Percentiles rank a stretch among this genome's conserved stretches.
These are phyloP conservation scores for Ostrea edulis DNA, from an alignment of 1,140 invertebrate genomes.

Conservation along the genomic window DNA sequence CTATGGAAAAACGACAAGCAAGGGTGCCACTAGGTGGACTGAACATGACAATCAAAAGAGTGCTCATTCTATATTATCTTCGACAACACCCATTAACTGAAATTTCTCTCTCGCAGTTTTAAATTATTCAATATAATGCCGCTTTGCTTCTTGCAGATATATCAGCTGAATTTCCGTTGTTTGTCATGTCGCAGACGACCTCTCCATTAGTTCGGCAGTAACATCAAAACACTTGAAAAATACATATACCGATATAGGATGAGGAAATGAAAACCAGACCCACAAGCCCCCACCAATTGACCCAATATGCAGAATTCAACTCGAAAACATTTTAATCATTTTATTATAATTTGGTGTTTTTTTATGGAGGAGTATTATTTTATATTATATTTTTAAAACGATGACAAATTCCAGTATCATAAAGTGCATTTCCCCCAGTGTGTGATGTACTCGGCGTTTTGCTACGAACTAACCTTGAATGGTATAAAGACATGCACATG, in stretches of 20 bases:
- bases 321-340: not conserved
- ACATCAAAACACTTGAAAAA: conserved; percentile 25
- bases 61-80: not conserved
- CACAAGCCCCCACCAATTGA: not conserved
- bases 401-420: not conserved
- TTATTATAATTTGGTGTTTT: not conserved
- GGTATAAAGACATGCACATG: not conserved
- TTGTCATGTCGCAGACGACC: not conserved
- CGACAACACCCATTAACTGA: not conserved
- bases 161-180: not conserved
- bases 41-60: not conserved
- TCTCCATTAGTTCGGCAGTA: not conserved
- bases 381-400: not conserved
- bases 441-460: too few species aligned
- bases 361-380: not conserved
- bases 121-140: conserved; percentile 27
- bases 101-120: not conserved
- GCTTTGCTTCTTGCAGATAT: conserved; percentile 16
- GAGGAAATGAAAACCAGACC: conserved; percentile 21
- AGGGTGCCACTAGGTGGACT: not conserved
- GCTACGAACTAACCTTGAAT: not conserved
- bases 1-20: too few species aligned
- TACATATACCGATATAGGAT: conserved; percentile 4
- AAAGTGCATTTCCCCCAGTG: too few species aligned
- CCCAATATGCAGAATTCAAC: not conserved